Percentiles rank a stretch among this genome's conserved stretches.
phyloP scores from a whole-genome alignment of 2,797 vertebrate genomes.

The Ptychobarbus kaznakovi region DNA sequence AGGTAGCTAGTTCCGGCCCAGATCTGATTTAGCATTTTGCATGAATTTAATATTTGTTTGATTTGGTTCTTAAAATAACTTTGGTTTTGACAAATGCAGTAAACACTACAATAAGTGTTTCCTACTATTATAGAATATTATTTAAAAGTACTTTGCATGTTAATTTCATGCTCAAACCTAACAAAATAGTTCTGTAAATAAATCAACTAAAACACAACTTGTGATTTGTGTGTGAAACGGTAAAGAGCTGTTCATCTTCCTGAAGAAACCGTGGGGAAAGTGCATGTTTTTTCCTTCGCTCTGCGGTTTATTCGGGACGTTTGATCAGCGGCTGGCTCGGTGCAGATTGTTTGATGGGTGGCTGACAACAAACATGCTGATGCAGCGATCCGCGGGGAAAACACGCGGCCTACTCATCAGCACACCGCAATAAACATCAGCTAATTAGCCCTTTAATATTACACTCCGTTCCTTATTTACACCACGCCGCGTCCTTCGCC shows the following conservation, averaged over 20 bases:
- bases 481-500: not conserved
- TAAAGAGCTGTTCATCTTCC: no score
- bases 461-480: slow-evolving; percentile 43
- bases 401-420: slow-evolving; percentile 14
- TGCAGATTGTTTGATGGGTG: slow-evolving; percentile 35
- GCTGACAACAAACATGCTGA: slow-evolving; percentile 37
- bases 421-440: slow-evolving; percentile 32
- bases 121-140: not conserved
- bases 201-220: not conserved
- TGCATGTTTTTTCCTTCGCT: not conserved
- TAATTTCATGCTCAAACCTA: not conserved
- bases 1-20: not conserved
- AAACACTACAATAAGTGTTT: not conserved
- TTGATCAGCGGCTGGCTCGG: slow-evolving; percentile 13
- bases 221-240: not conserved
- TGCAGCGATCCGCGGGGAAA: slow-evolving; percentile 5
- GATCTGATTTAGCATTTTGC: not conserved
- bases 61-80: not conserved
- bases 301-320: slow-evolving; percentile 1
- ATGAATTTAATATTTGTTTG: not conserved
- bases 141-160: not conserved
- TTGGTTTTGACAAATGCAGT: not conserved
- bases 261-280: slow-evolving; percentile 29
- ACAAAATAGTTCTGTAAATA: not conserved
- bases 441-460: slow-evolving; percentile 41